Percentiles rank a stretch among this genome's conserved stretches.
Conservation (phyloP, 2,888 invertebrate species). For the Laothoe populi region DNA sequence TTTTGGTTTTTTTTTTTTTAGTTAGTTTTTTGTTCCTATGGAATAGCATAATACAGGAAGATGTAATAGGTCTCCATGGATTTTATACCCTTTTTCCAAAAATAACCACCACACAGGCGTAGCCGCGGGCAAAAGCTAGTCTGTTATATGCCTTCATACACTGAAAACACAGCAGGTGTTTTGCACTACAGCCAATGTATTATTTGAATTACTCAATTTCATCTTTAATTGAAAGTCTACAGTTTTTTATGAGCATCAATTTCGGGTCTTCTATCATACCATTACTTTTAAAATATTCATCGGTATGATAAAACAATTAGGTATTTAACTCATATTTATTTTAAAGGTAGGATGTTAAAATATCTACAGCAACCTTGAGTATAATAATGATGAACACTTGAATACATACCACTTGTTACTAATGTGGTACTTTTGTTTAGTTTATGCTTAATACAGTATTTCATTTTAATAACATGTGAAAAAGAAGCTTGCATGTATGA, state of each 20-base stretch:
- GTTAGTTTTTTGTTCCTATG: too few species aligned
- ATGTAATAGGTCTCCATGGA: too few species aligned
- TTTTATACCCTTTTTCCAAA: too few species aligned
- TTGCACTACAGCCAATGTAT: too few species aligned
- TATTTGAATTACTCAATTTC: neutral
- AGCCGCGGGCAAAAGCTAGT: too few species aligned
- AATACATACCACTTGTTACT: neutral
- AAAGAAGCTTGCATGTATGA: neutral
- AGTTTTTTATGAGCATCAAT: neutral
- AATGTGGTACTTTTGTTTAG: neutral
- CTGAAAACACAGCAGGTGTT: too few species aligned
- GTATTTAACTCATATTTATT: neutral
- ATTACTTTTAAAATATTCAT: neutral
- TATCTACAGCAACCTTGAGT: constrained; percentile 18
- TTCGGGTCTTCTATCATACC: neutral
- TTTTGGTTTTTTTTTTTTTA: too few species aligned
- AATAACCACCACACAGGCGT: too few species aligned
- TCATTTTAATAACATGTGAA: neutral
- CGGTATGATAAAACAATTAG: constrained; percentile 4
- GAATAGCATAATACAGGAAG: too few species aligned
- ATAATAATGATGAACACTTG: constrained; percentile 9
- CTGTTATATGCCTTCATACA: too few species aligned
- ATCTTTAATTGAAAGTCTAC: neutral
- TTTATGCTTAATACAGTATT: neutral
- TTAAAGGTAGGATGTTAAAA: neutral